Conservation (phyloP, 2,888 invertebrate species). For the Nephrocerus scutellatus region DNA sequence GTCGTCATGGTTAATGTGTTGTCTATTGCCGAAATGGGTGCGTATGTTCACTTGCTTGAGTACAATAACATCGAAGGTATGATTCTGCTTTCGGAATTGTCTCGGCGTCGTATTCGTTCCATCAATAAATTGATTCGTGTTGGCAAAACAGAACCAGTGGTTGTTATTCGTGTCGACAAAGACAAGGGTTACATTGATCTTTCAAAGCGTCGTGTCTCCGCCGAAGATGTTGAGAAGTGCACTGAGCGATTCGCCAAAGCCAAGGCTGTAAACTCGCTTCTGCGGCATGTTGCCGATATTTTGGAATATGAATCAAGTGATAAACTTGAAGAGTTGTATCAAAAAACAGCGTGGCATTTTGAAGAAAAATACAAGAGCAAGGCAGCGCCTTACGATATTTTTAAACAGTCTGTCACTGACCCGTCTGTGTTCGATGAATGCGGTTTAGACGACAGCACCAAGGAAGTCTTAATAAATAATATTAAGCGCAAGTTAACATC, state of each 20-base stretch:
- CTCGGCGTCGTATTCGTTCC: slow-evolving; percentile 95
- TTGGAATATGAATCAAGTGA: slow-evolving; percentile 84
- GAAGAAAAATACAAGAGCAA: slow-evolving; percentile 95
- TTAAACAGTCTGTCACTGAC: slow-evolving; percentile 95
- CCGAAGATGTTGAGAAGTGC: slow-evolving; percentile 96
- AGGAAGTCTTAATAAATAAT: slow-evolving; percentile 85
- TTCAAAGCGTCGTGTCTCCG: slow-evolving; percentile 95
- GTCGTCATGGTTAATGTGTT: slow-evolving; percentile 99
- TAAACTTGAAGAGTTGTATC: slow-evolving; percentile 90
- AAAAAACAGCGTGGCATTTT: slow-evolving; percentile 96
- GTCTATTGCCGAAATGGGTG: slow-evolving; percentile 99
- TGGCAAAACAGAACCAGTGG: slow-evolving; percentile 97
- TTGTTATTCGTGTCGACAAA: slow-evolving; percentile 98
- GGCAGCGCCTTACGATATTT: slow-evolving; percentile 94
- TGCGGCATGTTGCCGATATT: slow-evolving; percentile 94
- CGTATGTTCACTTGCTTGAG: slow-evolving; percentile 94
- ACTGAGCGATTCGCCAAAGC: slow-evolving; percentile 98
- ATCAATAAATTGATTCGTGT: slow-evolving; percentile 99
- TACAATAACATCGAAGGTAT: slow-evolving; percentile 99
- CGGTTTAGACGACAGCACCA: slow-evolving; percentile 84
- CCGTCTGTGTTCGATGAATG: slow-evolving; percentile 94
- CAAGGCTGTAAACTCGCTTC: slow-evolving; percentile 95
- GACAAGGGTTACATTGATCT: slow-evolving; percentile 99
- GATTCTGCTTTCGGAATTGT: slow-evolving; percentile 97
- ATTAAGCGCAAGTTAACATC: slow-evolving; percentile 94